Conservation (phyloP, 1,140 invertebrate genomes). For the Drosophila parvula region DNA sequence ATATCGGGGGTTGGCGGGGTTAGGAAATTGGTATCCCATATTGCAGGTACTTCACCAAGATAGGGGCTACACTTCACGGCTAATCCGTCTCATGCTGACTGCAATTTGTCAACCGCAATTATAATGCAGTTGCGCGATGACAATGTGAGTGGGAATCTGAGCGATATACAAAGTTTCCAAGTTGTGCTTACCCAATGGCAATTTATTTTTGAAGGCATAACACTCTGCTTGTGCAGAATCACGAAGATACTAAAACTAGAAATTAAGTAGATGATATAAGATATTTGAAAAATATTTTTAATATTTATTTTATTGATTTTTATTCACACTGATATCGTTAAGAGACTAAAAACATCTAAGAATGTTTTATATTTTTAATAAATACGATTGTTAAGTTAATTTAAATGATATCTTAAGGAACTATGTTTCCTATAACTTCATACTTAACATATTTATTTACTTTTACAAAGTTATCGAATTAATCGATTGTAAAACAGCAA, state of each 20-base stretch:
- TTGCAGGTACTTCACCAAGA: slow-evolving; percentile 24
- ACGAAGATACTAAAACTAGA: no score
- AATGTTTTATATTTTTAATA: neutral
- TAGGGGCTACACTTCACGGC: slow-evolving; percentile 24
- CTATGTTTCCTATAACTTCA: neutral
- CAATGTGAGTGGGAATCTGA: slow-evolving; percentile 24
- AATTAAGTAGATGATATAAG: neutral
- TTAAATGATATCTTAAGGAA: neutral
- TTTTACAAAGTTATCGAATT: neutral
- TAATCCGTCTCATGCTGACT: slow-evolving; percentile 78
- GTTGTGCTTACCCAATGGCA: neutral
- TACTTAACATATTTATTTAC: neutral
- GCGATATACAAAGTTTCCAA: neutral
- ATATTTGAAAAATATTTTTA: neutral
- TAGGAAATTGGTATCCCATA: slow-evolving; percentile 1
- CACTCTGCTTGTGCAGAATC: neutral
- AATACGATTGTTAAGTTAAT: neutral
- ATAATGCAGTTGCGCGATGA: slow-evolving; percentile 45
- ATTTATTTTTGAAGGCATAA: neutral
- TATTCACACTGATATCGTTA: neutral
- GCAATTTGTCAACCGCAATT: slow-evolving; percentile 80
- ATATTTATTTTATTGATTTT: neutral
- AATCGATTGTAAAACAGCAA: neutral
- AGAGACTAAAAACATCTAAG: neutral
- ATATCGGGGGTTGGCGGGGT: neutral